Conservation (phyloP, 2,113 vertebrate genomes). For the Lamprologus sp. region DNA sequence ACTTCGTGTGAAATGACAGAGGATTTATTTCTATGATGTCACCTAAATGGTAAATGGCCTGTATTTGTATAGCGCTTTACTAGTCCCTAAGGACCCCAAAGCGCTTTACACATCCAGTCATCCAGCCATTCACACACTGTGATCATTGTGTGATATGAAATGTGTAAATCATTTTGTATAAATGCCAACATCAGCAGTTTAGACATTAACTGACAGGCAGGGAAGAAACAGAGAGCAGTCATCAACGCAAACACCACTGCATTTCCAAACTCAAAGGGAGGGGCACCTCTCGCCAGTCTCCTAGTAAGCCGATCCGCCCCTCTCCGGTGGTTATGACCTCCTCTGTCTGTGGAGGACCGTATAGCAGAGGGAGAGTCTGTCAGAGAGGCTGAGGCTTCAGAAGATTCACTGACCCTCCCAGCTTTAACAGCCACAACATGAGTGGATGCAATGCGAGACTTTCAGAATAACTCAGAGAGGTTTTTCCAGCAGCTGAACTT, state of each 20-base stretch:
- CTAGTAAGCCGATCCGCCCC: slow-evolving; percentile 79
- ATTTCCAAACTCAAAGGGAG: slow-evolving; percentile 35
- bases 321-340: slow-evolving; percentile 70
- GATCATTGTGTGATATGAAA: neutral
- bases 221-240: neutral
- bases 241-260: slow-evolving; percentile 55
- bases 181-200: neutral
- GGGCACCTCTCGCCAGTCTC: slow-evolving; percentile 80
- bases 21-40: neutral
- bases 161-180: neutral
- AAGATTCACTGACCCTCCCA: neutral
- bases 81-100: neutral
- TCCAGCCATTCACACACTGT: neutral
- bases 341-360: slow-evolving; percentile 68
- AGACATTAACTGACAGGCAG: neutral
- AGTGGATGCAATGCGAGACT: neutral
- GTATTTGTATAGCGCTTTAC: neutral
- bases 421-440: neutral
- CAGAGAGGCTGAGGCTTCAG: neutral
- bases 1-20: neutral
- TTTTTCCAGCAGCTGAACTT: neutral
- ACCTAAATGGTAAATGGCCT: neutral
- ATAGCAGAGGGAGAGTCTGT: slow-evolving; percentile 5
- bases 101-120: neutral
- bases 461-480: neutral